Conservation (phyloP, 2,888 invertebrate species). For the Dicranocentrus wangi region DNA sequence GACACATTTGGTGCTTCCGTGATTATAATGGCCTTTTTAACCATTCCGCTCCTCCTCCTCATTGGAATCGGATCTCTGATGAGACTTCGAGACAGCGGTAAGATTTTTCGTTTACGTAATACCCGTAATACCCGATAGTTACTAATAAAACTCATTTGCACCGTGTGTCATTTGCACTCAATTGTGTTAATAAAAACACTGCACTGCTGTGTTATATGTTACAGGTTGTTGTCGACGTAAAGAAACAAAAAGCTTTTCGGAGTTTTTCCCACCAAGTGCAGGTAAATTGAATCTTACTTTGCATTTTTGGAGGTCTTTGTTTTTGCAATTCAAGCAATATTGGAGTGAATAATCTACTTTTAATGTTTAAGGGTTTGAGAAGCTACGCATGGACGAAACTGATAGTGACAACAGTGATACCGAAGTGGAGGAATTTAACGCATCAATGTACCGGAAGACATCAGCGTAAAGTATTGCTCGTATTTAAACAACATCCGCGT, state of each 20-base stretch:
- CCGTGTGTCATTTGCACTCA: too few relatives aligned
- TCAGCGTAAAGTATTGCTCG: constrained; percentile 58
- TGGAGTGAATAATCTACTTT: too few relatives aligned
- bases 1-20: constrained; percentile 70
- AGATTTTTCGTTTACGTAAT: neutral
- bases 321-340: too few relatives aligned
- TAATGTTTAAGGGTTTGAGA: constrained; percentile 70
- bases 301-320: too few relatives aligned
- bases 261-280: constrained; percentile 72
- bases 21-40: constrained; percentile 72
- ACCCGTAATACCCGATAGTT: neutral
- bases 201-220: constrained; percentile 23
- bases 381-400: constrained; percentile 72
- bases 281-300: constrained; percentile 11
- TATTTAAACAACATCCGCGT: neutral
- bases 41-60: constrained; percentile 70
- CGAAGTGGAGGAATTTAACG: constrained; percentile 72
- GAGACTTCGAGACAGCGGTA: constrained; percentile 68
- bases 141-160: neutral
- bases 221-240: constrained; percentile 70
- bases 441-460: constrained; percentile 70
- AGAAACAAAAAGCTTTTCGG: constrained; percentile 72
- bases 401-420: constrained; percentile 72
- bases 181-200: neutral
- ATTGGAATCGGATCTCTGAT: constrained; percentile 69